phyloP scores from a whole-genome alignment of 2,888 invertebrate species.

The Plebejus melissa region DNA sequence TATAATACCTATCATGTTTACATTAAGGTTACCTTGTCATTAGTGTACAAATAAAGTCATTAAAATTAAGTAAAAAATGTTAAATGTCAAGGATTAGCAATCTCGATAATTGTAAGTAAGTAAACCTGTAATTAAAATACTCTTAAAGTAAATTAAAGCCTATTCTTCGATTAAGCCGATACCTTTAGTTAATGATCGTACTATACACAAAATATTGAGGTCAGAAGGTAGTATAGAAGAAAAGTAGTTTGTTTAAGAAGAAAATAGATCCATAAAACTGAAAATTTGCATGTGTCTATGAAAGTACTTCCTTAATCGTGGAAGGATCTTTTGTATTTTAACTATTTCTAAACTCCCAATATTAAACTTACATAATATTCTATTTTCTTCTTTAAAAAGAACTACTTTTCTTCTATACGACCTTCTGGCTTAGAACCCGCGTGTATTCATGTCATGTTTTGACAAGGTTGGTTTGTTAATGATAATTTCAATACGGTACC shows the following conservation, averaged over 20 bases:
- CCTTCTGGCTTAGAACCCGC: too few species aligned
- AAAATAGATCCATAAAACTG: too few species aligned
- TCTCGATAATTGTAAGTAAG: neutral
- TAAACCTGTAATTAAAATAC: slow-evolving; percentile 11
- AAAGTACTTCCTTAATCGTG: too few species aligned
- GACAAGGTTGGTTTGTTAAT: neutral
- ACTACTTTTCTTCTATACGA: too few species aligned
- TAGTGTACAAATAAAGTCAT: slow-evolving; percentile 18
- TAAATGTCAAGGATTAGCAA: slow-evolving; percentile 23
- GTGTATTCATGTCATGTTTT: neutral
- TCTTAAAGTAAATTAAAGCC: neutral
- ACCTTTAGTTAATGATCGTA: neutral
- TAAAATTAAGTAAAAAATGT: slow-evolving; percentile 16
- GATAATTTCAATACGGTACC: neutral
- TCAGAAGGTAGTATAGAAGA: too few species aligned
- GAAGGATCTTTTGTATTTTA: too few species aligned
- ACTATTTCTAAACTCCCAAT: too few species aligned
- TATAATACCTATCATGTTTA: slow-evolving; percentile 8
- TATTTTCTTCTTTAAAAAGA: too few species aligned
- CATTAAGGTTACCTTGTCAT: slow-evolving; percentile 13
- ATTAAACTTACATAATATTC: too few species aligned
- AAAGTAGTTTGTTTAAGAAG: too few species aligned
- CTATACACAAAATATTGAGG: neutral
- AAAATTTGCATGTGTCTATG: too few species aligned
- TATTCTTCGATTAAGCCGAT: slow-evolving; percentile 11